phyloP scores from a whole-genome alignment of 2,888 invertebrate species.

The Agrotis clavis region DNA sequence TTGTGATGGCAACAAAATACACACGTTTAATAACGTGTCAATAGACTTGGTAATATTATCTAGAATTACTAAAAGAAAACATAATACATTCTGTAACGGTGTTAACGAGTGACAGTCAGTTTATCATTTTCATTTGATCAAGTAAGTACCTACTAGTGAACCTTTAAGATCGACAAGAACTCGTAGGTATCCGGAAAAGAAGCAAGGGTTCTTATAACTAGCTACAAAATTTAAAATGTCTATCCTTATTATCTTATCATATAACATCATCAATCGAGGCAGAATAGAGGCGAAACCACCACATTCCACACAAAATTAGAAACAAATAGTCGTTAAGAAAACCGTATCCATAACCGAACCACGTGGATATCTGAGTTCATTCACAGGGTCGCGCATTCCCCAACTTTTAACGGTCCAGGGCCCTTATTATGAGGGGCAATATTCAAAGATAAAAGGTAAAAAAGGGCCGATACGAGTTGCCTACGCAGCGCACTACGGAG shows the following conservation, averaged over 20 bases:
- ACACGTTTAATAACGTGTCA: too few relatives aligned
- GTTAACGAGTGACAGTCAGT: too few relatives aligned
- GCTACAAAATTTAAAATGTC: not conserved
- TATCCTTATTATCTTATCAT: not conserved
- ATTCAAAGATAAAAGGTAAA: conserved; percentile 87
- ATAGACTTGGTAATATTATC: too few relatives aligned
- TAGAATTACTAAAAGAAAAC: too few relatives aligned
- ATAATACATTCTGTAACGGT: too few relatives aligned
- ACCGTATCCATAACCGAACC: conserved; percentile 72
- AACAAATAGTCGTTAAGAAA: conserved; percentile 68
- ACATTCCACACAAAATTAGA: conserved; percentile 46
- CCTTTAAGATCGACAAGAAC: not conserved
- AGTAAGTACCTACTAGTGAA: too few relatives aligned
- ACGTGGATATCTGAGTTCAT: conserved; percentile 80
- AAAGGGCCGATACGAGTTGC: conserved; percentile 80
- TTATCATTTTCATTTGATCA: not conserved
- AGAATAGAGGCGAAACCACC: conserved; percentile 29
- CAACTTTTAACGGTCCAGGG: conserved; percentile 80
- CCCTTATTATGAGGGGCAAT: conserved; percentile 87
- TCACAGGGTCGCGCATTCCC: conserved; percentile 79
- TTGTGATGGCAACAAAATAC: too few relatives aligned
- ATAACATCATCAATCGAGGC: not conserved
- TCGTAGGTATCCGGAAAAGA: not conserved
- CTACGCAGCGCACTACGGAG: conserved; percentile 66
- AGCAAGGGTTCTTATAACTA: not conserved